Conservation (phyloP, 2,888 invertebrate species). For the Erebia palarica region DNA sequence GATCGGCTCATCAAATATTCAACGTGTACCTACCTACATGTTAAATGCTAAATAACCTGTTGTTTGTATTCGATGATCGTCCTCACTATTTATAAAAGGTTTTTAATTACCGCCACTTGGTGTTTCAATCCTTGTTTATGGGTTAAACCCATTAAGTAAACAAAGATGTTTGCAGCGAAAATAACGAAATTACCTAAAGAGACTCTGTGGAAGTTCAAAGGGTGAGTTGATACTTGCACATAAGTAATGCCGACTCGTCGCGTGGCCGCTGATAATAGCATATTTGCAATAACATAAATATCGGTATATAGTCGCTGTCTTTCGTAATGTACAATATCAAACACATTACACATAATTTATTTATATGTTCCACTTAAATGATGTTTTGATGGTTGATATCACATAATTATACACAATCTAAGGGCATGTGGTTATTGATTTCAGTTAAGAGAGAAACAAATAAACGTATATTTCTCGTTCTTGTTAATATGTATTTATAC, state of each 20-base stretch:
- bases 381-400: slow-evolving; percentile 13
- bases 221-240: slow-evolving; percentile 42
- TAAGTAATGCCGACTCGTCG: slow-evolving; percentile 38
- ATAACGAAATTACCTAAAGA: neutral
- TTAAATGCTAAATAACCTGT: slow-evolving; percentile 34
- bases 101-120: slow-evolving; percentile 25
- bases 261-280: slow-evolving; percentile 31
- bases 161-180: slow-evolving; percentile 12
- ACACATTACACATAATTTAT: slow-evolving; percentile 13
- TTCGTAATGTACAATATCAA: slow-evolving; percentile 5
- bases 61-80: slow-evolving; percentile 32
- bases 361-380: slow-evolving; percentile 8
- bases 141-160: too few species aligned
- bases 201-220: slow-evolving; percentile 39
- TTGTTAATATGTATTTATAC: too few species aligned
- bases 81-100: slow-evolving; percentile 33
- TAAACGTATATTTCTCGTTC: neutral
- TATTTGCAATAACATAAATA: slow-evolving; percentile 17
- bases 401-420: slow-evolving; percentile 12
- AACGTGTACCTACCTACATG: slow-evolving; percentile 32
- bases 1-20: slow-evolving; percentile 38
- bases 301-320: slow-evolving; percentile 7
- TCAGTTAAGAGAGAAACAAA: neutral
- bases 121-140: slow-evolving; percentile 22
- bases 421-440: slow-evolving; percentile 12